Evolutionary conservation across 2,888 invertebrate genomes (phyloP), one percentile per base, ranked within the genome.

Genomic region (Cerceris ruficornis): DNA sequence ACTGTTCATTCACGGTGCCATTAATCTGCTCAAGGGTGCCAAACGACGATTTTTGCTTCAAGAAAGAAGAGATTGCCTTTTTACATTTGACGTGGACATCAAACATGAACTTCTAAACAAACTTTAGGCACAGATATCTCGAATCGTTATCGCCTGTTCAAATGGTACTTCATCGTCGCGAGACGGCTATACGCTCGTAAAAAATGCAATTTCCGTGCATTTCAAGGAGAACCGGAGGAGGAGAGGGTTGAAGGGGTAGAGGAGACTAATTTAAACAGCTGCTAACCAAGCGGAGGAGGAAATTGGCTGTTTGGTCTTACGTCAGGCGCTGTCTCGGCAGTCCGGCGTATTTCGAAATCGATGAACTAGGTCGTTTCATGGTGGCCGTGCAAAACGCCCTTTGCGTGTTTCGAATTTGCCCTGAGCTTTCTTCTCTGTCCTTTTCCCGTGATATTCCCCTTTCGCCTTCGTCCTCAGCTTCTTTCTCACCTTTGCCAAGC

Each of bases 401-500:
- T 81, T 69, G 72, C 80, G 76, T 64, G 60, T 84, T 84, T 82
- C 80, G 78, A 64, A 66, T 82, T 80, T 76, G 69, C 82, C 61
- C 66, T 73, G 77, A 28, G 17, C 28, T 28, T 28, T 28, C 28
- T 28, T 28, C 28, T 28, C 4, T 28, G 28, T 28, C 28, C 28
- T 28, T 28, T 28, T 28, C 28, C 4, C 28, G 28, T 28, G 2
- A 28, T 28, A 28, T 28, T 28, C 4, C 4, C 4, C 28, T 28
- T 28, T 28, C 28, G 4, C 4, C 28, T 28, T 28, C 28, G 28
- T 28, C 4, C 28, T 28, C 28, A 2, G 28, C 4, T 28, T 28
- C 28, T 28, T 28, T 28, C 28, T 28, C 28, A 28, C 28, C 28
- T 28, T 28, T 28, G 28, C 1, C 2, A 28, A 28, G 28, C 28